A percentile compares a stretch with the other conserved stretches of the same genome.
phyloP scores from a whole-genome alignment of 2,113 vertebrate genomes.

The Platycercus adscitus region DNA sequence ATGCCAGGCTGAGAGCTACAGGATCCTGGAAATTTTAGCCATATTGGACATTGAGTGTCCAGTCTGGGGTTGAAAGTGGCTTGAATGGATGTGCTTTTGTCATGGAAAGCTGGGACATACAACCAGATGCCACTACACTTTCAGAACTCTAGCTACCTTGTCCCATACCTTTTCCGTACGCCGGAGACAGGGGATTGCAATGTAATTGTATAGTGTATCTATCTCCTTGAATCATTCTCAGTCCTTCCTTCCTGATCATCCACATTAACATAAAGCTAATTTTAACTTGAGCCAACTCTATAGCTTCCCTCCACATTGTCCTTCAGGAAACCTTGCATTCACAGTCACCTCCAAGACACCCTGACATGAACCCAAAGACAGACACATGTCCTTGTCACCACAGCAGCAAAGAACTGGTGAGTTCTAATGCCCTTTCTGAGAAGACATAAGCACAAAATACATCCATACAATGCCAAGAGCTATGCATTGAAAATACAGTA shows the following conservation, averaged over 20 bases:
- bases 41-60: neutral
- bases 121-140: neutral
- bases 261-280: neutral
- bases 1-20: neutral
- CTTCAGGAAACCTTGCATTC: neutral
- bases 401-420: neutral
- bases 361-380: accelerated
- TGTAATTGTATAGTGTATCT: neutral
- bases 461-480: neutral
- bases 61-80: neutral
- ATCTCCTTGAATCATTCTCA: neutral
- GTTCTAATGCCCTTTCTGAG: neutral
- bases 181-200: neutral
- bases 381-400: neutral
- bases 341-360: neutral
- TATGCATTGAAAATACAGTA: neutral
- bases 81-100: neutral
- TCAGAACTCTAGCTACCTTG: neutral
- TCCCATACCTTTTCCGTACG: neutral
- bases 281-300: neutral
- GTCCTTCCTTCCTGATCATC: neutral
- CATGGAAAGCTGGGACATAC: neutral
- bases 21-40: neutral
- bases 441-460: neutral
- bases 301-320: neutral